A percentile compares a stretch with the other conserved stretches of the same genome.
phyloP scores from a whole-genome alignment of 1,140 invertebrate species.

The Diorhabda sublineata region DNA sequence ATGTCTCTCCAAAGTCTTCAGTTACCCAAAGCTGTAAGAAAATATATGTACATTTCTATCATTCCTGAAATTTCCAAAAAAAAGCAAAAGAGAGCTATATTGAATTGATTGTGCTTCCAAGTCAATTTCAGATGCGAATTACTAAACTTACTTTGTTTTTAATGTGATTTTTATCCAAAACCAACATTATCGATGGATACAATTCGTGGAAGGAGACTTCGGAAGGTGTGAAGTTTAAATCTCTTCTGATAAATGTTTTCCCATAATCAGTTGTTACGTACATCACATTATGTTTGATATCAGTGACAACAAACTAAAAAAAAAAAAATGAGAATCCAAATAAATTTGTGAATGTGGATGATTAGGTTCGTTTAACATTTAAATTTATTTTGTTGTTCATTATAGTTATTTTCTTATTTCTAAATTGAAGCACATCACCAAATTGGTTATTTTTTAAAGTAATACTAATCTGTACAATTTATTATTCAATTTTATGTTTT shows the following conservation, averaged over 20 bases:
- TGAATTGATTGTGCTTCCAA: not conserved
- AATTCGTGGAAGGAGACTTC: constrained; percentile 71
- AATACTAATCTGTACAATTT: too few species aligned
- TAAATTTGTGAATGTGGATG: too few species aligned
- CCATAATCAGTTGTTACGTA: constrained; percentile 76
- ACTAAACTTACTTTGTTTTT: constrained; percentile 58
- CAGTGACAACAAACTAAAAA: constrained; percentile 79
- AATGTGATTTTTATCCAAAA: constrained; percentile 69
- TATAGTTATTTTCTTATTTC: too few species aligned
- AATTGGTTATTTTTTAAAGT: too few species aligned
- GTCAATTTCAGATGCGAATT: not conserved
- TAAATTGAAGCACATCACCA: too few species aligned
- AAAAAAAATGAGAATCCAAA: constrained; percentile 10
- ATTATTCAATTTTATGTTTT: too few species aligned
- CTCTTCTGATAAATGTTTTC: constrained; percentile 55
- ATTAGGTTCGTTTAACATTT: too few species aligned
- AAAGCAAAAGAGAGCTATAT: not conserved
- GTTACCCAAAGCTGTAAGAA: constrained; percentile 69
- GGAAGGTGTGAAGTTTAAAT: constrained; percentile 69
- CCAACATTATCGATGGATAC: constrained; percentile 56
- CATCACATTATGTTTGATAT: constrained; percentile 70
- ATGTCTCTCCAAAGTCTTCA: constrained; percentile 67
- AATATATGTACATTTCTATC: not conserved
- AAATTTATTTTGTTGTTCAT: too few species aligned
- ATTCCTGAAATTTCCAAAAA: not conserved